These are phyloP conservation scores for Phengaris alcon DNA, from an alignment of 2,888 invertebrate genomes.

Conservation along the genomic window DNA sequence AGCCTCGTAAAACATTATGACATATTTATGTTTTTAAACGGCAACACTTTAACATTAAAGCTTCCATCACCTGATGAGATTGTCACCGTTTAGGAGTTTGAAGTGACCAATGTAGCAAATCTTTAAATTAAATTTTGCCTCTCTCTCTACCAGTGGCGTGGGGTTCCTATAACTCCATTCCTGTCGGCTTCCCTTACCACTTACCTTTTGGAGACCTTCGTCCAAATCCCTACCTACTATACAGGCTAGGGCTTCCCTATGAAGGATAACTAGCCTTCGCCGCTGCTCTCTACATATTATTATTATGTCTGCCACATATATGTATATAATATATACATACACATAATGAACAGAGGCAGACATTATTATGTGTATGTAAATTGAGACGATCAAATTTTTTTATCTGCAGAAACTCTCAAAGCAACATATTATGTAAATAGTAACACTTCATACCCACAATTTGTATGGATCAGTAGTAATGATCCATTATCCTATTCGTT, in stretches of 20 bases:
- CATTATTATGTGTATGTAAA: no score
- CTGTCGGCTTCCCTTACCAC: no score
- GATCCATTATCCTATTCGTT: conserved; percentile 1
- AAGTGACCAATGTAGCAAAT: background rate
- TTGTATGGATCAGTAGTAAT: background rate
- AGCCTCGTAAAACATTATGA: conserved; percentile 2
- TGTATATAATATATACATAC: no score
- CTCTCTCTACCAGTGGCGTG: no score
- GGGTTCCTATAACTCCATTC: no score
- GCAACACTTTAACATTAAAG: background rate
- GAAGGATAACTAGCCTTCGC: no score
- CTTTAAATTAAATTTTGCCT: background rate
- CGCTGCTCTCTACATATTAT: no score
- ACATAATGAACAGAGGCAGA: no score
- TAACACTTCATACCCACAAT: background rate
- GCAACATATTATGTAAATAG: background rate
- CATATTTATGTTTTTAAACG: conserved; percentile 11
- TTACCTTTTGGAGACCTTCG: no score
- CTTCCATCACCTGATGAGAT: background rate
- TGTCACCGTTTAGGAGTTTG: background rate
- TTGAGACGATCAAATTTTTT: background rate
- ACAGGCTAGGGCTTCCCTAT: no score
- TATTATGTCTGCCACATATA: background rate
- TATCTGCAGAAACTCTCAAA: background rate
- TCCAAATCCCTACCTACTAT: no score